Percentiles rank a stretch among this genome's conserved stretches.
Conservation (phyloP, 2,888 invertebrate species). For the Spicauda simplicius region DNA sequence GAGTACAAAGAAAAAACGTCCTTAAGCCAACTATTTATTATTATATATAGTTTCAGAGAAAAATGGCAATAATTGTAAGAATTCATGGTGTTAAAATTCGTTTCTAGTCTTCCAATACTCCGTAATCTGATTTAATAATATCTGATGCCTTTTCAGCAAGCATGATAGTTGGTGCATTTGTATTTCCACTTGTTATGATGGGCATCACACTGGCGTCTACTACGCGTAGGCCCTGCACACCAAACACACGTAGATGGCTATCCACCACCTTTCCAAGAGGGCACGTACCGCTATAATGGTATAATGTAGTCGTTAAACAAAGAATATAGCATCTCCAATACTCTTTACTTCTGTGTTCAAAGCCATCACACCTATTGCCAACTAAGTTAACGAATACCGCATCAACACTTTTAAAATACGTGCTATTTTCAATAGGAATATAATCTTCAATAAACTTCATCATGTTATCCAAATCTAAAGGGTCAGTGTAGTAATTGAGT, state of each 20-base stretch:
- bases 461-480: slow-evolving; percentile 75
- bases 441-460: slow-evolving; percentile 60
- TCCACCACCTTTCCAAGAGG: slow-evolving; percentile 91
- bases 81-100: too few species aligned
- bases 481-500: slow-evolving; percentile 82
- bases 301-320: slow-evolving; percentile 87
- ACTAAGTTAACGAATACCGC: slow-evolving; percentile 50
- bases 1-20: too few species aligned
- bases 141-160: slow-evolving; percentile 47
- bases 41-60: too few species aligned
- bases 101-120: neutral
- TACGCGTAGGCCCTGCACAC: slow-evolving; percentile 73
- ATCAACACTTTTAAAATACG: slow-evolving; percentile 60
- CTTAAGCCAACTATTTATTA: too few species aligned
- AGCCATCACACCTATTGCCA: slow-evolving; percentile 43
- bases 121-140: slow-evolving; percentile 39
- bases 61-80: too few species aligned
- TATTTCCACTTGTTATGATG: slow-evolving; percentile 80
- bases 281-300: slow-evolving; percentile 88
- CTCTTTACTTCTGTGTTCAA: slow-evolving; percentile 68
- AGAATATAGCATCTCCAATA: slow-evolving; percentile 88
- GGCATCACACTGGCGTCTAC: slow-evolving; percentile 66
- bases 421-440: slow-evolving; percentile 61
- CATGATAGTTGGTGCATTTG: slow-evolving; percentile 76
- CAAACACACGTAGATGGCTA: slow-evolving; percentile 85